Base-by-base conservation (phyloP, 1,140 invertebrate species). In the Chionoecetes opilio region DNA sequence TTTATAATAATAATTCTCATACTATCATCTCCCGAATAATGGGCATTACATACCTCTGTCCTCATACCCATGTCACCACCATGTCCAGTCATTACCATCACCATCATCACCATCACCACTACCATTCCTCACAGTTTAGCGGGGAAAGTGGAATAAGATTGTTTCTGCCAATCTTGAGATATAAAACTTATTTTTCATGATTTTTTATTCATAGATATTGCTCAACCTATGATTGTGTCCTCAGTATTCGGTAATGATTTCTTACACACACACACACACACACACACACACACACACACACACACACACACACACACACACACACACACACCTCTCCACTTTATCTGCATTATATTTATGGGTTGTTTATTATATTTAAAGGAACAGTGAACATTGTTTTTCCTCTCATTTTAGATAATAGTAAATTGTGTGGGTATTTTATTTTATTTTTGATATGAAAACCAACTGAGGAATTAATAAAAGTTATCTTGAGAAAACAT, bases 161-260 rank as follows among this genome's bases (percentile, higher is more conserved):
- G 89, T 75, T 91, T 63, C 34, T 91, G 89, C 46, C 34, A 41
- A 86, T 86, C 84, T 93, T 75, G 63, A 17, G 46, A 94, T 35
- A 94, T 63, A 35, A 94, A 94, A 84, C 93, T 82, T 35, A 90
- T 94, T 94, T 94, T 94, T 94, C 93, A 90, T 94, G 93, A 37
- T 82, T 82, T 94, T 82, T 75, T 82, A 31, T 84, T 75, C 37
- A 84, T 82, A 38, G 32, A 41, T 84, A 37, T 93, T 93, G 82
- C 46, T 87, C 92, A 53, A 87, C 38, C 88, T 93, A 63, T 34
- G 29, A 87, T 87, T 87, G 31, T 17, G 75, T 41, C 38, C 38
- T 93, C 82, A 34, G 41, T 26, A 32, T 88, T 11, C 38, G 35
- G n/a, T 37, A 88, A 35, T 41, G 26, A 88, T 88, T 29, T 88